A percentile compares a stretch with the other conserved stretches of the same genome.
These are phyloP conservation scores for Synergus japonicus DNA, from an alignment of 2,888 invertebrate genomes.

Conservation along the genomic window DNA sequence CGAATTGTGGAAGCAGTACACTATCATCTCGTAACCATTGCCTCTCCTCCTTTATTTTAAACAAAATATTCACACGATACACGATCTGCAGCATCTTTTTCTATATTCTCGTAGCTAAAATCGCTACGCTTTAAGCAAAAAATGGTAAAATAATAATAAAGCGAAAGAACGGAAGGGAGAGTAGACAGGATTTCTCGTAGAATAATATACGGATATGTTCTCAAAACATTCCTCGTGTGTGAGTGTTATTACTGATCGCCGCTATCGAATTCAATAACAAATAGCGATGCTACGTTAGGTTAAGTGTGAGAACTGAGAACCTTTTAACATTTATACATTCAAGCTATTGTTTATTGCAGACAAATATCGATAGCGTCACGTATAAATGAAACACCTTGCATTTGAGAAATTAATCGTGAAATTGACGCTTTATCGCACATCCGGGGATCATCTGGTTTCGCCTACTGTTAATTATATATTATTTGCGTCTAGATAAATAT, in stretches of 20 bases:
- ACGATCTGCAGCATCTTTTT: not conserved
- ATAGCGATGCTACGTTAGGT: not conserved
- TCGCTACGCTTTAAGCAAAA: no score
- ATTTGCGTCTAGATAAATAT: no score
- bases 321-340: slow-evolving; percentile 26
- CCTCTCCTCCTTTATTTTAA: slow-evolving; percentile 46
- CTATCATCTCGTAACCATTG: slow-evolving; percentile 67
- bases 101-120: not conserved
- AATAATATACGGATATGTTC: slow-evolving; percentile 47
- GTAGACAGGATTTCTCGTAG: no score
- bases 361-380: slow-evolving; percentile 29
- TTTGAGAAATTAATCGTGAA: slow-evolving; percentile 19
- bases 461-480: no score
- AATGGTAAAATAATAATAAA: no score
- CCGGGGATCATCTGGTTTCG: not conserved
- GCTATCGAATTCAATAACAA: slow-evolving; percentile 34
- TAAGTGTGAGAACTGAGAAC: slow-evolving; percentile 9
- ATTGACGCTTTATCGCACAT: slow-evolving; percentile 26
- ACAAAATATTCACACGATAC: slow-evolving; percentile 3
- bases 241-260: slow-evolving; percentile 54
- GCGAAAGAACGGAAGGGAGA: no score
- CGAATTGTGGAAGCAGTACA: slow-evolving; percentile 58
- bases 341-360: slow-evolving; percentile 34
- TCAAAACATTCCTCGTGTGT: slow-evolving; percentile 59
- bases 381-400: slow-evolving; percentile 32